Evolutionary conservation across 2,797 vertebrate species (phyloP).

Genomic region (Fistularia tabacaria): DNA sequence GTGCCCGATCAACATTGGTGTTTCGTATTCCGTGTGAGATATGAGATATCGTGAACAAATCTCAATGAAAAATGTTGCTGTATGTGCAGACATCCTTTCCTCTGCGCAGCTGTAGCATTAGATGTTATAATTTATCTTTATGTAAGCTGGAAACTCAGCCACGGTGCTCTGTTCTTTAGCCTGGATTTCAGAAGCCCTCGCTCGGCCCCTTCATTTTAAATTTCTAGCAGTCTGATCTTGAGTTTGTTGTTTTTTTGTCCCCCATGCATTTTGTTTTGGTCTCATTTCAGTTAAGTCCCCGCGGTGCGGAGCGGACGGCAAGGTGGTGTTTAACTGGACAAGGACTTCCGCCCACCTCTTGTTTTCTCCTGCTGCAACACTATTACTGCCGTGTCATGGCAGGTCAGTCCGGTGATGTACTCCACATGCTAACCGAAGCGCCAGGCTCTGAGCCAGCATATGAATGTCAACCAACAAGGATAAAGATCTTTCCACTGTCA

Average conservation of each 20-base stretch:
- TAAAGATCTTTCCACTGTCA: slow-evolving; percentile 40
- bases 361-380: slow-evolving; percentile 35
- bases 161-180: too few relatives aligned
- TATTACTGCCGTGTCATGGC: slow-evolving; percentile 36
- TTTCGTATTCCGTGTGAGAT: too few relatives aligned
- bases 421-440: slow-evolving; percentile 20
- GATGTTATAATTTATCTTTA: too few relatives aligned
- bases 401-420: slow-evolving; percentile 35
- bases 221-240: slow-evolving; percentile 11
- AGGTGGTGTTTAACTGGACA: slow-evolving; percentile 52
- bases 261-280: slow-evolving; percentile 12
- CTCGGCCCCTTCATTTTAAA: not conserved
- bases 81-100: too few relatives aligned
- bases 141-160: too few relatives aligned
- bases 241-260: slow-evolving; percentile 7
- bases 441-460: slow-evolving; percentile 25
- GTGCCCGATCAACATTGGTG: too few relatives aligned
- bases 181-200: too few relatives aligned
- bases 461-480: slow-evolving; percentile 43
- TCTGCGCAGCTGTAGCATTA: too few relatives aligned
- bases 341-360: slow-evolving; percentile 49
- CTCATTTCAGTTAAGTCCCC: slow-evolving; percentile 40
- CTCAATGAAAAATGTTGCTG: too few relatives aligned
- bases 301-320: slow-evolving; percentile 36
- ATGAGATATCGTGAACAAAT: too few relatives aligned